These are phyloP conservation scores for Drosophila longiperda DNA, from an alignment of 2,888 invertebrate species.

Conservation along the genomic window DNA sequence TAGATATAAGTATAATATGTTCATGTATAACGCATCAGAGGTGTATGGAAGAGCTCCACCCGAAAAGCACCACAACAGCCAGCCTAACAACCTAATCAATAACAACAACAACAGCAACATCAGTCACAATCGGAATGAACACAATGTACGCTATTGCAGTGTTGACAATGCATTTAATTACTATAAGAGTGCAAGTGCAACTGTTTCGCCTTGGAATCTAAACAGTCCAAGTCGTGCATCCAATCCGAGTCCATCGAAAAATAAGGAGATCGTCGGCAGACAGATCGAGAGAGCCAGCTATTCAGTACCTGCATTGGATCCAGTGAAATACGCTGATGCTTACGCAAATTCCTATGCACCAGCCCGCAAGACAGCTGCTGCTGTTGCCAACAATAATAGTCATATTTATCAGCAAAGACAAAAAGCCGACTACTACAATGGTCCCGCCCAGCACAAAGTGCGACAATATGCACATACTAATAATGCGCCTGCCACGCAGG, in stretches of 20 bases:
- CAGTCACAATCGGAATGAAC: slow-evolving; percentile 31
- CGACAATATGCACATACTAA: slow-evolving; percentile 40
- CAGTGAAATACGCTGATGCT: slow-evolving; percentile 45
- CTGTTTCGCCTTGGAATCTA: slow-evolving; percentile 37
- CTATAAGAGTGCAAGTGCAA: slow-evolving; percentile 47
- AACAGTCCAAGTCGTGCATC: slow-evolving; percentile 46
- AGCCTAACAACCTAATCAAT: slow-evolving; percentile 43
- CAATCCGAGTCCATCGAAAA: slow-evolving; percentile 58
- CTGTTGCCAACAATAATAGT: slow-evolving; percentile 41
- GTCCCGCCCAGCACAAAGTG: slow-evolving; percentile 20
- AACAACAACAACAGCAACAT: slow-evolving; percentile 30
- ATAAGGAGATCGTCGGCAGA: slow-evolving; percentile 13
- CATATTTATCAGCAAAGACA: slow-evolving; percentile 46
- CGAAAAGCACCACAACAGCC: slow-evolving; percentile 51
- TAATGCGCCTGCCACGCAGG: slow-evolving; percentile 28
- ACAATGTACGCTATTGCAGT: slow-evolving; percentile 42
- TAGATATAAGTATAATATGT: slow-evolving; percentile 43
- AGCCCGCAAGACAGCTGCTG: slow-evolving; percentile 16
- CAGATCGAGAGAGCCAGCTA: slow-evolving; percentile 41
- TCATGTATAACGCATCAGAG: slow-evolving; percentile 48
- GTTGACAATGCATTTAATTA: slow-evolving; percentile 67
- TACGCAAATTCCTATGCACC: slow-evolving; percentile 28
- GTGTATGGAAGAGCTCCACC: slow-evolving; percentile 42
- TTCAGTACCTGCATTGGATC: slow-evolving; percentile 40
- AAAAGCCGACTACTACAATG: slow-evolving; percentile 45